phyloP scores from a whole-genome alignment of 2,797 vertebrate genomes.

The Manis crassicaudata region DNA sequence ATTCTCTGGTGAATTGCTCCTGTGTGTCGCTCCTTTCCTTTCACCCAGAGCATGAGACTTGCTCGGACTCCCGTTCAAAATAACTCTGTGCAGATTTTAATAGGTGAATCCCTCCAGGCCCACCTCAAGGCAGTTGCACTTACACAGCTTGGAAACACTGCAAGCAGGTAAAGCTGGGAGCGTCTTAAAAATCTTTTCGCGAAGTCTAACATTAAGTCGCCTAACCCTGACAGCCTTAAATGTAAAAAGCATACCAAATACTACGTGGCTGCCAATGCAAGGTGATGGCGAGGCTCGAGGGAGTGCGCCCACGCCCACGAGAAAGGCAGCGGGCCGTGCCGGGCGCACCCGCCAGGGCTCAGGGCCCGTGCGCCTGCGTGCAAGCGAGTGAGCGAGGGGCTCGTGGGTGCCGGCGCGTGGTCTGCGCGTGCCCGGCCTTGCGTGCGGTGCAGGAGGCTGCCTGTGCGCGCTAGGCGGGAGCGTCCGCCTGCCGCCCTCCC shows the following conservation, averaged over 20 bases:
- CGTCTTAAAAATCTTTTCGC: not conserved
- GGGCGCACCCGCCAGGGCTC: not conserved
- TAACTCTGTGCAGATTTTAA: not conserved
- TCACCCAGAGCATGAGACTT: no score
- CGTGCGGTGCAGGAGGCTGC: constrained; percentile 27
- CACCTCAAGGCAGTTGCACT: not conserved
- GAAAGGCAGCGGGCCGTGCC: rapidly evolving
- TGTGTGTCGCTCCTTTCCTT: no score
- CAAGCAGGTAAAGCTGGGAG: no score
- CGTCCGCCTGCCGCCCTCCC: not conserved
- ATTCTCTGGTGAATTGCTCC: no score
- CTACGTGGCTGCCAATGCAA: rapidly evolving
- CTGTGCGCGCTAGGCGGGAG: constrained; percentile 11
- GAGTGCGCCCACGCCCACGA: rapidly evolving
- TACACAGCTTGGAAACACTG: not conserved
- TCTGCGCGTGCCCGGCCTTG: constrained; percentile 41
- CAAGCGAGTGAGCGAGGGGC: not conserved
- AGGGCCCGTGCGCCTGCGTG: not conserved
- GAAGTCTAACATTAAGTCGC: not conserved
- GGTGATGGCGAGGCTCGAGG: rapidly evolving
- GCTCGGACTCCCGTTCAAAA: not conserved
- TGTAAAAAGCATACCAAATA: not conserved
- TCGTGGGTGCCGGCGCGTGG: not conserved
- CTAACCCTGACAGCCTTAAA: not conserved
- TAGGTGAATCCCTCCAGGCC: not conserved